Evolutionary conservation across 2,113 vertebrate species (phyloP), one percentile per base, ranked within the genome.

Genomic region (Lontra canadensis): DNA sequence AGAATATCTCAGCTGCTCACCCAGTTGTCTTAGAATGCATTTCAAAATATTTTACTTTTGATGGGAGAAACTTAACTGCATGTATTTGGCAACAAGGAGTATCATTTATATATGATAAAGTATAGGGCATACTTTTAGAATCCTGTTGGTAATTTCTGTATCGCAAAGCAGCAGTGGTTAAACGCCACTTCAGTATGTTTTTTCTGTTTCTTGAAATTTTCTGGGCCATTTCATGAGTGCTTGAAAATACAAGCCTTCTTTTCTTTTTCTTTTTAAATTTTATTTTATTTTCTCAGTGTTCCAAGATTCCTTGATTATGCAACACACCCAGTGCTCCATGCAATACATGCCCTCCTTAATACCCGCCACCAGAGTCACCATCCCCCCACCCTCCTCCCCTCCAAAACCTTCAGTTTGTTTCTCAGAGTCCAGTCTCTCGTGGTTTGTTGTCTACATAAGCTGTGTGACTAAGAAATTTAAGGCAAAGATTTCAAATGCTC

Each of bases 401-500:
- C 17, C 52, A 18, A 55, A 55, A 55, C 52, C 52, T 18, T 55
- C 52, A 55, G 52, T 55, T 55, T 18, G 52, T 55, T 55, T 55
- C 52, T 55, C 52, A 55, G 52, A 55, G 17, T 55, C 52, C 18
- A 55, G 52, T 55, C 52, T 55, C 52, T 55, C 4, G 5, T 18
- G 52, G 17, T 55, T 55, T 55, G 59, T 29, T 83, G 61, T 92
- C 42, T 79, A 47, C 15, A 26, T 88, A 69, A 85, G 13, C 29
- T 89, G 42, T 93, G 12, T 76, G 34, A 87, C 71, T 91, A 44
- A 63, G 67, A 93, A 86, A 82, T 81, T 87, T 76, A 76, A 93
- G 71, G 74, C 18, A 97, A 96, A 97, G 91, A 96, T 94, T 97
- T 92, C 34, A 57, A 63, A 95, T 91, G 25, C 10, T 0, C 11